These are phyloP conservation scores for Ophonus ardosiacus DNA, from an alignment of 2,888 invertebrate genomes.

Conservation along the genomic window DNA sequence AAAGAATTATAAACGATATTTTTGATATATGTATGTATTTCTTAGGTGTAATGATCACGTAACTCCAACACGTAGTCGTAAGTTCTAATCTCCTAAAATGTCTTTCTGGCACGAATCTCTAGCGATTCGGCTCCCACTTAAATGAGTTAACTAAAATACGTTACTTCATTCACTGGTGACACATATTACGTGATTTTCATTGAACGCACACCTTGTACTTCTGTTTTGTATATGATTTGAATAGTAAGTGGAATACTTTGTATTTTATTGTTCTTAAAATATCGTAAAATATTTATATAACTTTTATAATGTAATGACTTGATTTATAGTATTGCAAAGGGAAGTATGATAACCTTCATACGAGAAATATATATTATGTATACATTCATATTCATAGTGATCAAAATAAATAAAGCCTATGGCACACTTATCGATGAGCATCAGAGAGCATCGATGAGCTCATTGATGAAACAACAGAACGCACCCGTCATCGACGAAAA, in stretches of 20 bases:
- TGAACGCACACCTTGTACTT: background rate
- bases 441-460: too few species aligned
- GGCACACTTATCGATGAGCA: too few species aligned
- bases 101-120: background rate
- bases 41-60: background rate
- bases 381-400: background rate
- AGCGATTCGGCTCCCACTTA: background rate
- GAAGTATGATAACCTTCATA: background rate
- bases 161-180: slow-evolving; percentile 18
- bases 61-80: background rate
- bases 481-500: too few species aligned
- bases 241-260: background rate
- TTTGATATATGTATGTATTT: background rate
- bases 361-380: background rate
- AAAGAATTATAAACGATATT: background rate
- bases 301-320: background rate
- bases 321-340: background rate
- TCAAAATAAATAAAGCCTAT: too few species aligned
- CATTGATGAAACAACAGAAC: too few species aligned
- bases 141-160: slow-evolving; percentile 3
- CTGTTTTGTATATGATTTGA: background rate
- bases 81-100: slow-evolving; percentile 1
- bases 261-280: background rate
- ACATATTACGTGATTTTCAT: slow-evolving; percentile 11
- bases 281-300: background rate